Base-by-base conservation (phyloP, 2,113 vertebrate species). In the Macheiramphus alcinus region DNA sequence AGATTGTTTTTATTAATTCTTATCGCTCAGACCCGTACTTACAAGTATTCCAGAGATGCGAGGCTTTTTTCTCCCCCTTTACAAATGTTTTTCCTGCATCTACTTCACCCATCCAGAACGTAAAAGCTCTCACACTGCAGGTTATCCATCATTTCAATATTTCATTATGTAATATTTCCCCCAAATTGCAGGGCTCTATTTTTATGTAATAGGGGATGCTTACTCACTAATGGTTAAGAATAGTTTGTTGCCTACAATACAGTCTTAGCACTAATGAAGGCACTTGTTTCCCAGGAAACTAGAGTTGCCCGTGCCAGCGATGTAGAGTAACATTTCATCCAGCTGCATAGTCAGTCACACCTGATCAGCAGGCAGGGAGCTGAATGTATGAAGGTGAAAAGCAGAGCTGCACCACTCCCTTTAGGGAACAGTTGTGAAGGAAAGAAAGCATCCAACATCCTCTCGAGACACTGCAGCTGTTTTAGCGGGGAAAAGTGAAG, bases 261-360 rank as follows among this genome's bases (percentile, higher is more conserved):
- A 95, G 68, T 45, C 70, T 97, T 92, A 43, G 72, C 87, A 87
- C 86, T 96, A 94, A 92, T 70, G 83, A 94, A 98, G 86, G 67
- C 91, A 95, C 85, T 95, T 88, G 97, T 98, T 98, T 94, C 97
- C 97, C 96, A 96, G 97, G 97, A 98, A 98, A 98, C 97, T 72
- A 7, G 61, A 94, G 72, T 12, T 86, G 90, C 76, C 96, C 97
- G 68, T 93, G 94, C 78, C 75, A 92, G 61, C 71, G 90, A 89
- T 80, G 47, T 43, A 76, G 27, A 83, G 80, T 38, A 74, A 48
- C 59, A 59, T 84, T 88, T 92, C 67, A 90, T 55, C 75, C 91
- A 94, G 88, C 81, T 94, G 65, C 9, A 29, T 3, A 73, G 67
- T 68, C 87, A 65, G 42, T 63, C 73, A 70, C 83, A 96, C 67